Conservation (phyloP, 2,888 invertebrate species). For the Nebria salina region DNA sequence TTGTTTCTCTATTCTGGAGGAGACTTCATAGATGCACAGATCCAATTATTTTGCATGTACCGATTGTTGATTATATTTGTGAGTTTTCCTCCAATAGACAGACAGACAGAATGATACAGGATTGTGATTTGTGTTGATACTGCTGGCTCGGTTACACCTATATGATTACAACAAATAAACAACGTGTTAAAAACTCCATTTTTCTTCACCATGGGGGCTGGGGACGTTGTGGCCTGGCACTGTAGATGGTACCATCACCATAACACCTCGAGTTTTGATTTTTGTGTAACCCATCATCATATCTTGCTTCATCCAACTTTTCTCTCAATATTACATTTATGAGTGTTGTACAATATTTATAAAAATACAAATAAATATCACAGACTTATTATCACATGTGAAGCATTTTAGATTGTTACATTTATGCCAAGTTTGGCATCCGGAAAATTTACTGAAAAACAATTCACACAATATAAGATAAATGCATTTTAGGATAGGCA, state of each 20-base stretch:
- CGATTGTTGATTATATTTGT: slow-evolving; percentile 33
- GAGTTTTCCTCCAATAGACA: slow-evolving; percentile 22
- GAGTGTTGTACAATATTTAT: neutral
- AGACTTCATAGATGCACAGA: slow-evolving; percentile 29
- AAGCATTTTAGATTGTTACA: neutral
- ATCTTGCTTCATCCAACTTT: slow-evolving; percentile 12
- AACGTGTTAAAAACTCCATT: slow-evolving; percentile 37
- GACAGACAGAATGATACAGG: slow-evolving; percentile 17
- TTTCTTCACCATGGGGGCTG: slow-evolving; percentile 30
- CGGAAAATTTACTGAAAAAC: neutral
- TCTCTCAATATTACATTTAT: neutral
- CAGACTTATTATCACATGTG: neutral
- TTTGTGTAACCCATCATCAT: slow-evolving; percentile 28
- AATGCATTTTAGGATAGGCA: neutral
- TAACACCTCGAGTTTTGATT: slow-evolving; percentile 2
- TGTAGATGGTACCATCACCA: slow-evolving; percentile 28
- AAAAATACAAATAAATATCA: neutral
- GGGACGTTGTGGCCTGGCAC: slow-evolving; percentile 29
- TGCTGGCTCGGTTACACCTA: slow-evolving; percentile 50
- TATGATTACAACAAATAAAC: slow-evolving; percentile 51
- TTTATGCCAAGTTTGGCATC: neutral
- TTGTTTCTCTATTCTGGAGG: slow-evolving; percentile 29
- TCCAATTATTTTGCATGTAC: slow-evolving; percentile 35
- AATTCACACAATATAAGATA: neutral
- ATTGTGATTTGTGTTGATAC: slow-evolving; percentile 46